Conservation (phyloP, 2,113 vertebrate genomes). For the Mobula birostris region DNA sequence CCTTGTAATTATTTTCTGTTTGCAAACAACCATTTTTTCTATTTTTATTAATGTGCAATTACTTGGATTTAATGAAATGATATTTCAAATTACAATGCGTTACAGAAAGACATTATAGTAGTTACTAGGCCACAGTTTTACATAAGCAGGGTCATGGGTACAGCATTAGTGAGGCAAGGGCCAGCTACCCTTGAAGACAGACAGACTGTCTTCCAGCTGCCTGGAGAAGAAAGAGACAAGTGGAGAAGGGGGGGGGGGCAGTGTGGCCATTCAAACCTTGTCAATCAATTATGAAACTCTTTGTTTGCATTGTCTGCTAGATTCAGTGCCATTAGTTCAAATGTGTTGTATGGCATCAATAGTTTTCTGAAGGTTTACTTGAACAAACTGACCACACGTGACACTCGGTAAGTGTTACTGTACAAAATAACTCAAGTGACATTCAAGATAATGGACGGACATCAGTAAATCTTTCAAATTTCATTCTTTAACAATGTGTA, state of each 20-base stretch:
- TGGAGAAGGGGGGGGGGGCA: neutral
- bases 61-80: neutral
- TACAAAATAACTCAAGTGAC: neutral
- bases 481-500: neutral
- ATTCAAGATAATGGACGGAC: neutral
- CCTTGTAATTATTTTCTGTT: conserved; percentile 34
- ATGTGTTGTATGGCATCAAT: conserved; percentile 25
- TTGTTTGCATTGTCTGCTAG: conserved; percentile 32
- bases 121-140: conserved; percentile 15
- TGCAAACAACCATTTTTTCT: conserved; percentile 29
- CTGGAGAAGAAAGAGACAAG: conserved; percentile 11
- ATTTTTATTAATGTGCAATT: conserved; percentile 16
- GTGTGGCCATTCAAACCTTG: conserved; percentile 35
- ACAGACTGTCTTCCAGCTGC: conserved; percentile 38
- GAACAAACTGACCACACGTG: conserved; percentile 21
- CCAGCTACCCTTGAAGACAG: conserved; percentile 35
- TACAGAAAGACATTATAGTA: conserved; percentile 10
- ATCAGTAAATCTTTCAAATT: conserved; percentile 8
- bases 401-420: neutral
- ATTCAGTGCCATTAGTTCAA: conserved; percentile 36
- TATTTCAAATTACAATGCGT: neutral
- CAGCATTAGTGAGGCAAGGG: conserved; percentile 27
- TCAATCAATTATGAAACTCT: conserved; percentile 37
- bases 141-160: conserved; percentile 26
- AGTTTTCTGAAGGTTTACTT: conserved; percentile 6